Evolutionary conservation across 2,113 vertebrate species (phyloP).

Genomic region (Falco punctatus): DNA sequence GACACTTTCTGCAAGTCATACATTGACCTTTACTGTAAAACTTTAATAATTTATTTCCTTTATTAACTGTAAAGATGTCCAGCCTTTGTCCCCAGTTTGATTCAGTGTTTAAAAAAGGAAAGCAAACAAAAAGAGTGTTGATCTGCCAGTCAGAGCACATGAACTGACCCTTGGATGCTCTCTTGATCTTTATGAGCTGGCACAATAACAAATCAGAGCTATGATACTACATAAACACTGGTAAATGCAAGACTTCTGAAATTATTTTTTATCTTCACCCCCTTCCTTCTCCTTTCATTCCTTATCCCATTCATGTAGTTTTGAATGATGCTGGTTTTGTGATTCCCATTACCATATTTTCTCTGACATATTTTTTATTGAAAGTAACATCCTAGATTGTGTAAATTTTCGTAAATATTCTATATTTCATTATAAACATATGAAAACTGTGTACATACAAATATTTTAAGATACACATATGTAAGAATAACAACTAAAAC

Average conservation of each 20-base stretch:
- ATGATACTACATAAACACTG: not conserved
- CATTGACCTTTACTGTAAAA: not conserved
- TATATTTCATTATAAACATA: not conserved
- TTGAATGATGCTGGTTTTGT: not conserved
- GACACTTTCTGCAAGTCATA: not conserved
- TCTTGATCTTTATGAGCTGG: not conserved
- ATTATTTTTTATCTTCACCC: not conserved
- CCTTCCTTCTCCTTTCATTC: not conserved
- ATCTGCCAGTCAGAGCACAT: not conserved
- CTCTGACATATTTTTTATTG: not conserved
- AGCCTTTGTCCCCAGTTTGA: not conserved
- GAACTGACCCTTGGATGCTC: not conserved
- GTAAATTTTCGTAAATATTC: not conserved
- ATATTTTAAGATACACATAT: not conserved
- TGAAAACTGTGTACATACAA: not conserved
- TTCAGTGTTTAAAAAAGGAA: not conserved
- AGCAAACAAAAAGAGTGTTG: not conserved
- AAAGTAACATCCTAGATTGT: not conserved
- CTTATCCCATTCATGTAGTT: not conserved
- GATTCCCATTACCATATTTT: not conserved
- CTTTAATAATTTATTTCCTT: not conserved
- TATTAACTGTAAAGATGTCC: not conserved
- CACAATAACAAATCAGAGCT: not conserved
- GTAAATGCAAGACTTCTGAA: not conserved
- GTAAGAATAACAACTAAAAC: not conserved